Base-by-base conservation (phyloP, 2,888 invertebrate genomes). In the Odontothrips loti region DNA sequence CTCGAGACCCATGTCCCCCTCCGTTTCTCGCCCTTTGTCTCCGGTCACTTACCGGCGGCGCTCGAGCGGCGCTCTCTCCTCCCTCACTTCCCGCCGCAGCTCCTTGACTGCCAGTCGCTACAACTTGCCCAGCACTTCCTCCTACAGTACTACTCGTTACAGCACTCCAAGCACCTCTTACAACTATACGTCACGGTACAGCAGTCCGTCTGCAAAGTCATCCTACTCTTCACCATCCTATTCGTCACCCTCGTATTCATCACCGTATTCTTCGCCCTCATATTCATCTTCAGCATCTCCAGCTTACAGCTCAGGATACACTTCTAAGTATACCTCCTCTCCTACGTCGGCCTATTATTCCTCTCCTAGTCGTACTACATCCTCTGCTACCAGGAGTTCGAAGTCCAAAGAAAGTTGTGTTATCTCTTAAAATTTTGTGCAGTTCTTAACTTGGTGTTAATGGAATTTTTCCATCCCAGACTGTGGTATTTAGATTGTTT, bases 341-440 rank as follows among this genome's bases (percentile, higher is more conserved):
- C 68, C 68, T 9, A 75, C 23, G n/a, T 75, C 68, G 23, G 6
- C 11, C 11, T 75, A 75, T 27, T 75, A 75, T 10, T 27, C 68
- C 27, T 10, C 68, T 75, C 68, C 68, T 9, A 27, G 23, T 75
- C n/a, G 27, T 27, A 11, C 23, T 27, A 27, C 68, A 9, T 27
- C 68, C 23, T 23, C 68, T 10, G 68, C 23, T 12, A 75, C 27
- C 27, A 75, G 68, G 27, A 27, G 68, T 27, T 27, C 68, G 4
- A 75, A 75, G 27, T 75, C 68, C 27, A 63, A 80, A 51, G 80
- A 80, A 63, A 80, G 47, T n/a, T 78, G 68, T 75, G 23, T 75
- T 20, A 79, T 80, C 11, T 80, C 78, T 10, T 80, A 80, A 75
- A 27, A 9, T 23, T 80, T 47, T 23, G 23, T 48, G 23, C 23